phyloP scores from a whole-genome alignment of 2,797 vertebrate genomes.

The Carapus acus region DNA sequence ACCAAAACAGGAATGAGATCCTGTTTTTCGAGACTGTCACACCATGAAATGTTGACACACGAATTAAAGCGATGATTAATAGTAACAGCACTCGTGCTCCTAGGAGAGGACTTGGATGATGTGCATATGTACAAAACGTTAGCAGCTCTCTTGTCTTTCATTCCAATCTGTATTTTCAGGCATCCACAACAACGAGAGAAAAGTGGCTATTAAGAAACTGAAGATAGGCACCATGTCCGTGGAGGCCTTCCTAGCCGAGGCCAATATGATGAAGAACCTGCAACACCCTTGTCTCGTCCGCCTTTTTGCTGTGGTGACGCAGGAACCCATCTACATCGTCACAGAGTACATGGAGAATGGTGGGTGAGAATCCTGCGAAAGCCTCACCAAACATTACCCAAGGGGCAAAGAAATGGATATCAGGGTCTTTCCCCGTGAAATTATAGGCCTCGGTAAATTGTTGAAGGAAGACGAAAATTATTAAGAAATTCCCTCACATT shows the following conservation, averaged over 20 bases:
- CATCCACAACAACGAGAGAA: conserved; percentile 85
- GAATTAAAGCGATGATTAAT: too few species aligned
- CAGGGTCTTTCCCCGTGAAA: conserved; percentile 27
- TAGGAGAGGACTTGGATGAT: too few species aligned
- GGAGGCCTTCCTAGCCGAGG: conserved; percentile 89
- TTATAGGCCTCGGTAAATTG: not conserved
- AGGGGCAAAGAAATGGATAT: too few species aligned
- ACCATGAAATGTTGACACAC: conserved; percentile 7
- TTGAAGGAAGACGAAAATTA: conserved; percentile 6
- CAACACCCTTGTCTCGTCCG: conserved; percentile 86
- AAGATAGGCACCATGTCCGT: conserved; percentile 95
- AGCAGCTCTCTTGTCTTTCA: too few species aligned
- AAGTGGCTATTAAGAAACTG: conserved; percentile 91
- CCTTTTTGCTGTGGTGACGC: conserved; percentile 93
- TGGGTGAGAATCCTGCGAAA: conserved; percentile 56
- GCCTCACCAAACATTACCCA: not conserved
- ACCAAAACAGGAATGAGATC: conserved; percentile 17
- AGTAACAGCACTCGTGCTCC: too few species aligned
- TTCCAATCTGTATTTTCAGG: conserved; percentile 64
- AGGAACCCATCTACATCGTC: conserved; percentile 95
- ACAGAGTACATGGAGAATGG: conserved; percentile 99
- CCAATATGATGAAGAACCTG: conserved; percentile 97
- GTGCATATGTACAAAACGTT: too few species aligned
- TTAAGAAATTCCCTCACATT: conserved; percentile 17
- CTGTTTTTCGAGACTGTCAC: conserved; percentile 17